Percentiles rank a stretch among this genome's conserved stretches.
These are phyloP conservation scores for Phenganax stokvisi DNA, from an alignment of 92 coral and sea anemone genomes.

Conservation along the genomic window DNA sequence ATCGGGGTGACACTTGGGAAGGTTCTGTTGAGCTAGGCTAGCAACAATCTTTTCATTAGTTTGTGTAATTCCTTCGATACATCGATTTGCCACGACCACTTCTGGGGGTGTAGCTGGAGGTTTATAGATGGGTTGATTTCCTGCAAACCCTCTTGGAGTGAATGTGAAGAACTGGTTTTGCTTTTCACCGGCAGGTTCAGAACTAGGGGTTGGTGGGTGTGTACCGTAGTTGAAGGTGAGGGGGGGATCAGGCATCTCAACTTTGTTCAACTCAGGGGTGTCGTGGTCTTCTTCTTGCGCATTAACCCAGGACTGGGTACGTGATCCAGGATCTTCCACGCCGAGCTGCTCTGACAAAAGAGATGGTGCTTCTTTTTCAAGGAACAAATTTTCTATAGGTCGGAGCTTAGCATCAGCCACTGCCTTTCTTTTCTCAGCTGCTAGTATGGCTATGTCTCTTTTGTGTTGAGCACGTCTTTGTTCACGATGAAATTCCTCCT, in stretches of 20 bases:
- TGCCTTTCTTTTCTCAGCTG: constrained; percentile 41
- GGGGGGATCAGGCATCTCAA: too few relatives aligned
- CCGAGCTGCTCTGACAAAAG: not conserved
- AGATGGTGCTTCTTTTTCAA: constrained; percentile 15
- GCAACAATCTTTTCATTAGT: constrained; percentile 26
- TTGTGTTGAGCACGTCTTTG: constrained; percentile 33
- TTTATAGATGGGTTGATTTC: not conserved
- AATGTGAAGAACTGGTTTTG: not conserved
- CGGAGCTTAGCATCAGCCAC: constrained; percentile 40
- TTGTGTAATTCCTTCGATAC: constrained; percentile 4
- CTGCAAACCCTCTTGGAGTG: not conserved
- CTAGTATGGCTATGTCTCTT: constrained; percentile 38
- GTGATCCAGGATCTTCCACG: not conserved
- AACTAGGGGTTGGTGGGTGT: not conserved
- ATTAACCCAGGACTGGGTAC: not conserved
- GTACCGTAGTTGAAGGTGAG: too few relatives aligned
- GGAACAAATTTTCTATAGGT: constrained; percentile 41
- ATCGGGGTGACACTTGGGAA: constrained; percentile 56
- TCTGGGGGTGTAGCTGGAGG: not conserved
- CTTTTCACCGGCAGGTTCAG: not conserved
- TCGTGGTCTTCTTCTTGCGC: not conserved
- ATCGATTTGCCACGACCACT: not conserved
- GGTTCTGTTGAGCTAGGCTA: constrained; percentile 47
- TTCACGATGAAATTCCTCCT: constrained; percentile 2
- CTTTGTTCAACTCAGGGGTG: too few relatives aligned